Evolutionary conservation across 2,888 invertebrate genomes (phyloP).

Genomic region (Phaedon cochleariae): DNA sequence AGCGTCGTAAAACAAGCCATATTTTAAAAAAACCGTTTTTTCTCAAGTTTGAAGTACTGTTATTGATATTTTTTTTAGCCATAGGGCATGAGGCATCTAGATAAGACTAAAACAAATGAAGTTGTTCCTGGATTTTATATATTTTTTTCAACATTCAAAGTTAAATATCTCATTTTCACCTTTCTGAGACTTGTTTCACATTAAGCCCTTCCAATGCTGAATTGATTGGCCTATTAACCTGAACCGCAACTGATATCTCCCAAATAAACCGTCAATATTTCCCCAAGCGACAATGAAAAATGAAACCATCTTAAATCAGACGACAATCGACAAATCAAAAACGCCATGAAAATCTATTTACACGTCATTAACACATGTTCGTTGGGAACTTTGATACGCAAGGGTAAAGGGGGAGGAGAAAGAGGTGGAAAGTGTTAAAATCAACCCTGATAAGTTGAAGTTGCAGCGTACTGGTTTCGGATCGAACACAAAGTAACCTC

Average conservation of each 20-base stretch:
- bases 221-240: too few species aligned
- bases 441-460: conserved; percentile 8
- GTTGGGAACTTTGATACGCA: conserved; percentile 21
- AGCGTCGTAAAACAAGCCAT: too few species aligned
- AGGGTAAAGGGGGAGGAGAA: neutral
- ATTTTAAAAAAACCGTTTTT: too few species aligned
- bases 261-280: neutral
- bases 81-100: too few species aligned
- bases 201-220: too few species aligned
- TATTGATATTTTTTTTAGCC: too few species aligned
- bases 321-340: conserved; percentile 33
- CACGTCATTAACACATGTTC: conserved; percentile 37
- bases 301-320: neutral
- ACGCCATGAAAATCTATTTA: conserved; percentile 30
- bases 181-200: too few species aligned
- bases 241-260: neutral
- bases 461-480: neutral
- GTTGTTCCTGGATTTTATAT: too few species aligned
- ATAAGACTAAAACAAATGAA: too few species aligned
- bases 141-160: too few species aligned
- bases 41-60: too few species aligned
- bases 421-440: conserved; percentile 4
- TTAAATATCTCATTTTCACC: too few species aligned
- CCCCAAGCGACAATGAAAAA: neutral
- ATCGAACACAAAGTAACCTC: conserved; percentile 17